Percentiles rank a stretch among this genome's conserved stretches.
These are phyloP conservation scores for Ibidorhyncha struthersii DNA, from an alignment of 2,113 vertebrate species.

Conservation along the genomic window DNA sequence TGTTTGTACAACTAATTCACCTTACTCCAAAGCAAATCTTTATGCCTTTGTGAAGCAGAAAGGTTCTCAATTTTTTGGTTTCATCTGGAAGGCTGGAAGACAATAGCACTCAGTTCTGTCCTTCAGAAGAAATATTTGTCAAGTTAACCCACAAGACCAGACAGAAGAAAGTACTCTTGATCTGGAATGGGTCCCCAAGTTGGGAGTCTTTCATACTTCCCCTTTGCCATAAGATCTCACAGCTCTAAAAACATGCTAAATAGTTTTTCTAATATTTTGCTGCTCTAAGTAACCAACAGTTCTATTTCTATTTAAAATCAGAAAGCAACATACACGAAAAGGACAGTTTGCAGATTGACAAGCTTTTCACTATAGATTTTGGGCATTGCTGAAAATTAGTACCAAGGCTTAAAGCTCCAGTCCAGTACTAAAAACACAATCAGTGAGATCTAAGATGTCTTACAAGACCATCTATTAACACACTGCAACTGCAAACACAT, in stretches of 20 bases:
- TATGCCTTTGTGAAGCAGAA: background rate
- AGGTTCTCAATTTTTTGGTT: background rate
- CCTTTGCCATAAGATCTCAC: background rate
- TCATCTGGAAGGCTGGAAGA: background rate
- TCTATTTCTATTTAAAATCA: background rate
- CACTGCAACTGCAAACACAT: background rate
- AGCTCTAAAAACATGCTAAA: background rate
- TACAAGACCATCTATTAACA: background rate
- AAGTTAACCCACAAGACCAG: background rate
- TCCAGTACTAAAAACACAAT: background rate
- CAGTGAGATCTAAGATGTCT: background rate
- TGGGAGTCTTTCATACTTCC: background rate
- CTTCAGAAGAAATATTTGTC: background rate
- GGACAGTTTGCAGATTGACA: background rate
- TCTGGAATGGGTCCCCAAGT: background rate
- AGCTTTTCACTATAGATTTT: background rate
- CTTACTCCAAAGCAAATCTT: background rate
- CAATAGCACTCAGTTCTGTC: background rate
- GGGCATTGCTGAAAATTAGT: background rate
- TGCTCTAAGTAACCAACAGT: background rate
- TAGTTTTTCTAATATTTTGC: background rate
- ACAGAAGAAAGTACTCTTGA: background rate
- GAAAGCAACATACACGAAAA: background rate
- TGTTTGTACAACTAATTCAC: background rate
- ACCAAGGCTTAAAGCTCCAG: background rate